A percentile compares a stretch with the other conserved stretches of the same genome.
phyloP scores from a whole-genome alignment of 2,113 vertebrate genomes.

The Myanophis thanlyinensis region DNA sequence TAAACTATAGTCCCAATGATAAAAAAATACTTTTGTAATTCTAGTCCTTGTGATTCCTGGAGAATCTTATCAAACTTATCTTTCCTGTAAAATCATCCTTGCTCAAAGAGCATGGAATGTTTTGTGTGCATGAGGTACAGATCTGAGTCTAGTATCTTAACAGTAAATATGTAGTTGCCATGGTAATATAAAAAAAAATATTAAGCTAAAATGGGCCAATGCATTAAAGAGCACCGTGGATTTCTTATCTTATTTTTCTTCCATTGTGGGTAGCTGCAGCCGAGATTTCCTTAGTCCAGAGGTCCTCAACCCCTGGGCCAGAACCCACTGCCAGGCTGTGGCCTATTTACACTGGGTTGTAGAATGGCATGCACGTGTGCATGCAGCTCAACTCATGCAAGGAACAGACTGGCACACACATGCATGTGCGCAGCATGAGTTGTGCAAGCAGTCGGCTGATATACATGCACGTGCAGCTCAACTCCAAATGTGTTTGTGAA shows the following conservation, averaged over 20 bases:
- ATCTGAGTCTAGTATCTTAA: neutral
- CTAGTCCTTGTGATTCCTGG: neutral
- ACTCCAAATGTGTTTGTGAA: neutral
- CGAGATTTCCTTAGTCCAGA: neutral
- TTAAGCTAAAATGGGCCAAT: neutral
- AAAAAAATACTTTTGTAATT: neutral
- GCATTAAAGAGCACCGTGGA: neutral
- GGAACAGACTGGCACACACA: too few species aligned
- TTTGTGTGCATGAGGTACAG: neutral
- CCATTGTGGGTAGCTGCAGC: neutral
- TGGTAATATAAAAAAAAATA: neutral
- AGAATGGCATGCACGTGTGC: neutral
- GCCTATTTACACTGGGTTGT: neutral
- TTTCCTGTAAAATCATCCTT: neutral
- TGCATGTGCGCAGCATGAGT: too few species aligned
- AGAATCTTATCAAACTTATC: neutral
- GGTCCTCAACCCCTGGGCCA: neutral
- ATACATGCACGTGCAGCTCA: too few species aligned
- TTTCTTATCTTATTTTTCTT: neutral
- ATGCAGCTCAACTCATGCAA: too few species aligned
- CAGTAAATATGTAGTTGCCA: neutral
- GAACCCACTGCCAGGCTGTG: too few species aligned
- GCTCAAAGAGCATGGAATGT: neutral
- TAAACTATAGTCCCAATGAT: neutral
- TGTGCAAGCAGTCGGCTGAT: too few species aligned